Evolutionary conservation across 2,797 vertebrate species (phyloP), one percentile per base, ranked within the genome.

Genomic region (Gadopsis marmoratus): DNA sequence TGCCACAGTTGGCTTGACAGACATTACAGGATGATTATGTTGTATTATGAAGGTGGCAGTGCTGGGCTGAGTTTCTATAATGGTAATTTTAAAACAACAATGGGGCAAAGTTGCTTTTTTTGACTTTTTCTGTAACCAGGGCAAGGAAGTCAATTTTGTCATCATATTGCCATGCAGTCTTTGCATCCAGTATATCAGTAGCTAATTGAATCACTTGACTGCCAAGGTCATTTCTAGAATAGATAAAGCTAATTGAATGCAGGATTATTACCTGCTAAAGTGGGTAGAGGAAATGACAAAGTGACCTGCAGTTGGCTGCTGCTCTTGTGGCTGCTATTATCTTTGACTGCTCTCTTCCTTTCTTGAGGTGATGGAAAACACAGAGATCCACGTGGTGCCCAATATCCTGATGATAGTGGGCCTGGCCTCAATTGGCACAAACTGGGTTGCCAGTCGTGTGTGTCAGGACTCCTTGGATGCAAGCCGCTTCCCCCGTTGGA

Each of bases 401-500:
- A 99, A 99, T 94, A 96, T 97, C 81, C 93, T 99, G 89, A 98
- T 99, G 69, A 69, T 96, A 81, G 94, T 98, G 86, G 98, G 98
- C 63, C 82, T 97, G 83, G 95, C 97, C 79, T 96, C 96, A 80
- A 97, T 97, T 54, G 95, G 95, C 77, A 96, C 97, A 89, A 99
- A 99, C 86, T 96, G 96, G 86, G 94, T 97, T 58, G 96, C 97
- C 17, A 97, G 96, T 61, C 97, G 97, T 79, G 95, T 98, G 83
- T 99, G 98, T 94, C 98, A 99, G 0, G 98, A 99, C 73, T 97
- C 98, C 26, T 89, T 99, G 95, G 97, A 99, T 71, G 92, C 96
- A 0, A 77, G 92, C 51, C 97, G 97, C 74, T 99, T 97, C 79
- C 95, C 94, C 39, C 97, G 95, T 85, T 99, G 98, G 98, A 98